These are phyloP conservation scores for Notodonta dromedarius DNA, from an alignment of 2,888 invertebrate genomes.

Conservation along the genomic window DNA sequence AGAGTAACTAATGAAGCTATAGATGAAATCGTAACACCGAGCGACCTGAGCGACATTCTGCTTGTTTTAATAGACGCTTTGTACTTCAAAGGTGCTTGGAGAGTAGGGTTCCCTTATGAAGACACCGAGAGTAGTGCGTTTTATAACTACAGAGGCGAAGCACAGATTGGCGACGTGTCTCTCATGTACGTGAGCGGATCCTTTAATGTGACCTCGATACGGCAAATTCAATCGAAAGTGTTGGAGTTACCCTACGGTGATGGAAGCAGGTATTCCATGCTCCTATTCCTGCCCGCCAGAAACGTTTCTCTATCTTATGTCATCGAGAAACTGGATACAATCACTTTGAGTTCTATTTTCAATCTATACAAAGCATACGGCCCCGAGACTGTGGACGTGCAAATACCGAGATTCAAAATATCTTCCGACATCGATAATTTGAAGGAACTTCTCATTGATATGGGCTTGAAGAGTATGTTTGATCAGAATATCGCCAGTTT, in stretches of 20 bases:
- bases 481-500: constrained; percentile 55
- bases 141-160: constrained; percentile 50
- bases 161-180: constrained; percentile 62
- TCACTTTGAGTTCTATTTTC: constrained; percentile 76
- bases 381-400: constrained; percentile 76
- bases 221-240: constrained; percentile 52
- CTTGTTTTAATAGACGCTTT: constrained; percentile 65
- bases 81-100: constrained; percentile 71
- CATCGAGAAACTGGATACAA: constrained; percentile 71
- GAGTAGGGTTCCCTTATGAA: constrained; percentile 48
- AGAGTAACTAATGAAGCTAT: constrained; percentile 60
- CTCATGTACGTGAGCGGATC: constrained; percentile 54
- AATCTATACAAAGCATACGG: constrained; percentile 59
- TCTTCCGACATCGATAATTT: constrained; percentile 71
- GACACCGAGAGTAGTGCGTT: constrained; percentile 60
- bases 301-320: constrained; percentile 70
- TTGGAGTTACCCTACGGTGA: constrained; percentile 69
- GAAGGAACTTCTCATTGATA: constrained; percentile 73
- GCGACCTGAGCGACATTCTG: constrained; percentile 52
- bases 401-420: constrained; percentile 85
- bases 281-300: constrained; percentile 84
- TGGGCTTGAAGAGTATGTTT: constrained; percentile 68
- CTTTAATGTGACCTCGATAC: constrained; percentile 47
- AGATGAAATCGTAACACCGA: constrained; percentile 59
- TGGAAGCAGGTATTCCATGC: constrained; percentile 83